Percentiles rank a stretch among this genome's conserved stretches.
phyloP scores from a whole-genome alignment of 2,797 vertebrate genomes.

The Okamejei kenojei region DNA sequence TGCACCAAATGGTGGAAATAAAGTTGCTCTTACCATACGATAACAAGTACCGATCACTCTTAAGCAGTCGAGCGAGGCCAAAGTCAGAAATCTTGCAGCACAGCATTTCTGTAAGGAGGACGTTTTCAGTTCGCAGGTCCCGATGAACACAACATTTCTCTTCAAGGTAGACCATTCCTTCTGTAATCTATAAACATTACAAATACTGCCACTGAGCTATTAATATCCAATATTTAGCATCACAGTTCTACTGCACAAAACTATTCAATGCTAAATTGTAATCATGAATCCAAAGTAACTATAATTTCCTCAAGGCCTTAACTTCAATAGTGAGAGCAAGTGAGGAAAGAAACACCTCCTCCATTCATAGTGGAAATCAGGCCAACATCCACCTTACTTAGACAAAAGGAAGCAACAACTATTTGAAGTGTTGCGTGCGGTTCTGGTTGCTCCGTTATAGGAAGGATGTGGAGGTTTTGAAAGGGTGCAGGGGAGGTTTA shows the following conservation, averaged over 20 bases:
- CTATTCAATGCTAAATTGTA: background rate
- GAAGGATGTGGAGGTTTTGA: no score
- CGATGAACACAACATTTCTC: conserved; percentile 50
- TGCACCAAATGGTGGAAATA: background rate
- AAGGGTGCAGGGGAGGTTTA: no score
- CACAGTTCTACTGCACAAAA: background rate
- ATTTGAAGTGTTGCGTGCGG: no score
- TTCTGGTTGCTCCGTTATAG: no score
- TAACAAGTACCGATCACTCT: conserved; percentile 35
- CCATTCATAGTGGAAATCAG: background rate
- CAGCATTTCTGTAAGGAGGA: conserved; percentile 50
- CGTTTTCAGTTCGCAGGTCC: conserved; percentile 53
- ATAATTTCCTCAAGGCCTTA: background rate
- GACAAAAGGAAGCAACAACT: background rate
- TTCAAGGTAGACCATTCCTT: conserved; percentile 55
- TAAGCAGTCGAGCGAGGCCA: conserved; percentile 48
- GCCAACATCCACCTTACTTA: background rate
- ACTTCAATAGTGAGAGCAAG: background rate
- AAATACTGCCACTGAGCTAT: background rate
- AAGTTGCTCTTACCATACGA: background rate
- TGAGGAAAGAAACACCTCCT: background rate
- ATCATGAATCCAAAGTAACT: background rate
- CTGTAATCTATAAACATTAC: conserved; percentile 46
- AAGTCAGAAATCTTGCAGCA: conserved; percentile 55
- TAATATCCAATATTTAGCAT: background rate